Evolutionary conservation across 2,888 invertebrate genomes (phyloP).

Genomic region (Nysson spinosus): DNA sequence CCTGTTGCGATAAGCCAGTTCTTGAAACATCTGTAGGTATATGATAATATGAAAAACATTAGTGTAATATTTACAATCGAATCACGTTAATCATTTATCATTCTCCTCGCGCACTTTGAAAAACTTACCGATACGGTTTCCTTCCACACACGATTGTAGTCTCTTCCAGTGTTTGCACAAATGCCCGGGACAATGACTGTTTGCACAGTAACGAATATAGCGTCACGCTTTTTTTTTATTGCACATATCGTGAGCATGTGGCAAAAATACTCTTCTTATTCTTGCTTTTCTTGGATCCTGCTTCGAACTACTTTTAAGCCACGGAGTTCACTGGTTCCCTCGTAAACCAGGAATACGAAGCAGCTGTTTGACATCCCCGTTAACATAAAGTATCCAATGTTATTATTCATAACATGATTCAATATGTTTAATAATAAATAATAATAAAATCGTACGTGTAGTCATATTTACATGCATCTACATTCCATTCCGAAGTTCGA

Average conservation of each 20-base stretch:
- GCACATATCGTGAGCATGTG: background rate
- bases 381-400: no score
- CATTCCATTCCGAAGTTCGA: no score
- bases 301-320: background rate
- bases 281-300: background rate
- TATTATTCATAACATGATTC: no score
- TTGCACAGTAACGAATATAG: constrained; percentile 19
- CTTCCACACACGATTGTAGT: background rate
- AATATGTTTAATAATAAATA: no score
- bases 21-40: no score
- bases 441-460: no score
- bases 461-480: no score
- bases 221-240: constrained; percentile 3
- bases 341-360: background rate
- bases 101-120: background rate
- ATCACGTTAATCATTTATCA: no score
- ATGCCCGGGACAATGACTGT: constrained; percentile 12
- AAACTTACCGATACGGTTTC: background rate
- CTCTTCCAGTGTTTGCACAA: constrained; percentile 31
- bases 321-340: background rate
- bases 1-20: no score
- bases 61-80: no score
- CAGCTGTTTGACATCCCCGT: no score
- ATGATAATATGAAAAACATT: no score
- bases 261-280: constrained; percentile 7